Base-by-base conservation (phyloP, 2,888 invertebrate genomes). In the Chymomyza procnemis region DNA sequence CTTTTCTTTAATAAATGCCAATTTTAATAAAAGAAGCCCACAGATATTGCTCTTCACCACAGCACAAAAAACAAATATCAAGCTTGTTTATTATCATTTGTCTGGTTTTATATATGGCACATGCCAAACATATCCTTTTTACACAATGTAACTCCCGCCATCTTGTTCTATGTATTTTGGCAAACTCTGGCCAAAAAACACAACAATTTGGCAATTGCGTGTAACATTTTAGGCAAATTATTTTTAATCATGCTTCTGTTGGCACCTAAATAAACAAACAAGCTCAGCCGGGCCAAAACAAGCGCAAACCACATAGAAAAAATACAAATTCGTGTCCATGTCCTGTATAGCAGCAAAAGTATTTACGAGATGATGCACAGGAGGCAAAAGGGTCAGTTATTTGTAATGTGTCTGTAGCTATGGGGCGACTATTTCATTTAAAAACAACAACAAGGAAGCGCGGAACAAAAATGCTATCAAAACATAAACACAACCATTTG, bases 191-290 rank as follows among this genome's bases (percentile, higher is more conserved):
- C 66, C 48, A 48, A 48, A 19, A 65, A 73, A 75, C 72, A 83
- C 64, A 79, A 52, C 61, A 64, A 46, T 8, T 34, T 66, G 68
- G 68, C 67, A 61, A 67, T 71, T 63, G 61, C 60, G 59, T 75
- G 66, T 60, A 71, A 21, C 69, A 77, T 81, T 80, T 79, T 64
- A 67, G 66, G 72, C 63, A 74, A 81, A 76, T 71, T 78, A 75
- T 82, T 85, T 83, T 80, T 74, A 83, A 81, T 80, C 83, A 78
- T 80, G 12, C 34, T 12, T 67, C 66, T 71, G 74, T 69, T 76
- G 78, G 64, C 85, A 80, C 78, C 80, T 76, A 75, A 85, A 71
- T 67, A 66, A 82, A 85, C 79, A 79, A 76, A 68, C 66, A 67
- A 64, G 21, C 70, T 64, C 54, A 61, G 56, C 61, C 22, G 60